Evolutionary conservation across 2,888 invertebrate species (phyloP).

Genomic region (Ethmia dodecea): DNA sequence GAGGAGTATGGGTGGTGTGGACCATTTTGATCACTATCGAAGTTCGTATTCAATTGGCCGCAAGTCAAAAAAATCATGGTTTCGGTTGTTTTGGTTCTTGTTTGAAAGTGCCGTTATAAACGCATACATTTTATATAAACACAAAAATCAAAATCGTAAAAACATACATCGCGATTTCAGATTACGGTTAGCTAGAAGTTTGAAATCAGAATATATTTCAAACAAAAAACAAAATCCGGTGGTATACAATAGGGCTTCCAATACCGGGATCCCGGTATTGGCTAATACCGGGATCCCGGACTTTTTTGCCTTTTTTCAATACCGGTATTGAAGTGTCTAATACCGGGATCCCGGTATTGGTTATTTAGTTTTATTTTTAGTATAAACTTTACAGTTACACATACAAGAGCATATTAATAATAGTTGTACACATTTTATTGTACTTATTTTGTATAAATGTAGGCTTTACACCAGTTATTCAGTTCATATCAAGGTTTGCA

Average conservation of each 20-base stretch:
- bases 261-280: too few relatives aligned
- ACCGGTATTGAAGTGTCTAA: too few relatives aligned
- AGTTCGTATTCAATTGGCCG: slow-evolving; percentile 24
- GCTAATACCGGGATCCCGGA: too few relatives aligned
- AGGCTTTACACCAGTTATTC: too few relatives aligned
- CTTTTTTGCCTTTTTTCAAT: too few relatives aligned
- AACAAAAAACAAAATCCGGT: slow-evolving; percentile 1
- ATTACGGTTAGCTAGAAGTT: slow-evolving; percentile 9
- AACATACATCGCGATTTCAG: slow-evolving; percentile 20
- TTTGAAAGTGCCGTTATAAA: slow-evolving; percentile 22
- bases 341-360: too few relatives aligned
- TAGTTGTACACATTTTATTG: too few relatives aligned
- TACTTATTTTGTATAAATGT: too few relatives aligned
- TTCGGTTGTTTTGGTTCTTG: slow-evolving; percentile 23
- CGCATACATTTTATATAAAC: slow-evolving; percentile 21
- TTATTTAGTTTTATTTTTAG: too few relatives aligned
- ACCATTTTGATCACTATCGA: slow-evolving; percentile 26
- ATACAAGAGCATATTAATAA: too few relatives aligned
- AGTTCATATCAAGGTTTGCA: too few relatives aligned
- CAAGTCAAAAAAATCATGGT: slow-evolving; percentile 27
- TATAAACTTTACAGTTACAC: too few relatives aligned
- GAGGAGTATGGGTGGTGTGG: slow-evolving; percentile 23
- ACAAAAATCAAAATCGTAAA: slow-evolving; percentile 6
- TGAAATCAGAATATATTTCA: slow-evolving; percentile 5
- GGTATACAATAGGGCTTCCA: slow-evolving; percentile 3